phyloP scores from a whole-genome alignment of 2,113 vertebrate species.

The rabbit (Oryctolagus cuniculus) region mOryCun1.1 NC_091434.1:173693001-173693500 shows the following conservation, averaged over 20 bases:
- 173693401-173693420: constrained; percentile 96
- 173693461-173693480: too few relatives aligned
- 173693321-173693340: constrained; percentile 91
- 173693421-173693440: constrained; percentile 87
- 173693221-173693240: fast-evolving
- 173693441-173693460: constrained; percentile 23
- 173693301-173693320: constrained; percentile 89
- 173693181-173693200: not conserved
- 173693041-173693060: not conserved
- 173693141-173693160: not conserved
- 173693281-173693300: constrained; percentile 89
- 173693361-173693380: constrained; percentile 98
- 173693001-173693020: not conserved
- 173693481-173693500: fast-evolving
- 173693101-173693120: not conserved
- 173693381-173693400: constrained; percentile 97
- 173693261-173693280: constrained; percentile 97
- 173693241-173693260: constrained; percentile 95
- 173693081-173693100: not conserved
- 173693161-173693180: not conserved
- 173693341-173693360: constrained; percentile 92
- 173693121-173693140: not conserved
- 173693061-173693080: not conserved
- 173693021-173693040: not conserved
- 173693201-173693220: not conserved